phyloP scores from a whole-genome alignment of 2,113 vertebrate species.

The Mus musculus region DNA sequence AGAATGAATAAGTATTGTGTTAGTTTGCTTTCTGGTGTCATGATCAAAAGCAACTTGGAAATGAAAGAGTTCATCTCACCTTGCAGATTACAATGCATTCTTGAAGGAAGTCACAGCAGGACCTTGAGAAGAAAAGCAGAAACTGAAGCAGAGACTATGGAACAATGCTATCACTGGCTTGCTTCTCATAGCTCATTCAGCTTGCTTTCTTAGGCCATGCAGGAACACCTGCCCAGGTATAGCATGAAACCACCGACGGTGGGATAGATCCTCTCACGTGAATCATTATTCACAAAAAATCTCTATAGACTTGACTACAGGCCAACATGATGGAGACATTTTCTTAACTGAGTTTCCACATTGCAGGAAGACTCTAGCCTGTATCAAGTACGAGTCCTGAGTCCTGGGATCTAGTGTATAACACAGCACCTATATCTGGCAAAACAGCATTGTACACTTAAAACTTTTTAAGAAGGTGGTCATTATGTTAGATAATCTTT shows the following conservation, averaged over 20 bases:
- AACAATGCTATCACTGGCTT: not conserved
- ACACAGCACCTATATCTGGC: not conserved
- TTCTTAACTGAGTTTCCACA: not conserved
- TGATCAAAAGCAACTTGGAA: not conserved
- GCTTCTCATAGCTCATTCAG: not conserved
- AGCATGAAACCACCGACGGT: not conserved
- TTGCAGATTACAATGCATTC: not conserved
- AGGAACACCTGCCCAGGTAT: not conserved
- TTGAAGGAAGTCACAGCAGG: not conserved
- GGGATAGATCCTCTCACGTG: not conserved
- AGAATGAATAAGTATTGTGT: not conserved
- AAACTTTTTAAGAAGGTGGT: not conserved
- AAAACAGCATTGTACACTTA: not conserved
- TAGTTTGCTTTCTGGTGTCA: not conserved
- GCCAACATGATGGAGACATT: not conserved
- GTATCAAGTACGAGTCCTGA: not conserved
- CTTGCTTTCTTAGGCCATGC: not conserved
- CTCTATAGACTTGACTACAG: not conserved
- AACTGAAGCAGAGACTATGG: not conserved
- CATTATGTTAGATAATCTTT: not conserved
- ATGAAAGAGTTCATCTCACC: not conserved
- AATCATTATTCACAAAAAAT: not conserved
- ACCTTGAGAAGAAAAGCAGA: not conserved
- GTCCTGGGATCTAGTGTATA: not conserved
- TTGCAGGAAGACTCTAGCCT: not conserved